Base-by-base conservation (phyloP, 2,113 vertebrate species). In the Blennius ocellaris region DNA sequence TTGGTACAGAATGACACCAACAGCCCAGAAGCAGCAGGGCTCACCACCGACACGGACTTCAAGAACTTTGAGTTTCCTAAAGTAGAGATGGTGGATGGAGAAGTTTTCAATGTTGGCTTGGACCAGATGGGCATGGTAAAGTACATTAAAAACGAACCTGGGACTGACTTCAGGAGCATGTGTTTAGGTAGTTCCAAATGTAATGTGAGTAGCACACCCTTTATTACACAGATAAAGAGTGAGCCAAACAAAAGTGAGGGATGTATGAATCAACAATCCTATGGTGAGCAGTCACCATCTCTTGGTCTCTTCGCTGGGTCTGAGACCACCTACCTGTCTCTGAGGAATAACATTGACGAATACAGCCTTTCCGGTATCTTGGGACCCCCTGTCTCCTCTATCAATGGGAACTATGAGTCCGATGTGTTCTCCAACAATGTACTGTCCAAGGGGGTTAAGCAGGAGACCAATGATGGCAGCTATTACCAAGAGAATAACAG, bases 341-440 rank as follows among this genome's bases (percentile, higher is more conserved):
- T 98, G 80, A 97, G 98, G 95, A 97, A 99, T 93, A 97, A 97
- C 89, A 96, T 98, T 87, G 97, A 99, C 88, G 97, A 98, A 87
- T 99, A 98, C 86, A 98, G 96, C 86, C 96, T 99, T 72, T 99
- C 97, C 90, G 97, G 97, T 92, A 98, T 98, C 91, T 95, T 99
- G 93, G 98, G 98, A 93, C 96, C 96, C 92, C 97, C 97, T 60
- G 91, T 97, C 85, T 95, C 96, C 7, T 95, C 96, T 8, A 95
- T 98, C 77, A 97, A 96, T 67, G 95, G 95, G 78, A 95, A 78
- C 90, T 99, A 96, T 71, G 98, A 98, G 85, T 88, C 95, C 38
- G 94, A 95, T 10, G 76, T 93, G 71, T 99, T 97, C 94, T 93
- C 96, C 77, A 96, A 94, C 87, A 94, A 92, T 80, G 90, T 94